Evolutionary conservation across 1,140 invertebrate genomes (phyloP), one percentile per base, ranked within the genome.

Genomic region (Phthorimaea operculella): DNA sequence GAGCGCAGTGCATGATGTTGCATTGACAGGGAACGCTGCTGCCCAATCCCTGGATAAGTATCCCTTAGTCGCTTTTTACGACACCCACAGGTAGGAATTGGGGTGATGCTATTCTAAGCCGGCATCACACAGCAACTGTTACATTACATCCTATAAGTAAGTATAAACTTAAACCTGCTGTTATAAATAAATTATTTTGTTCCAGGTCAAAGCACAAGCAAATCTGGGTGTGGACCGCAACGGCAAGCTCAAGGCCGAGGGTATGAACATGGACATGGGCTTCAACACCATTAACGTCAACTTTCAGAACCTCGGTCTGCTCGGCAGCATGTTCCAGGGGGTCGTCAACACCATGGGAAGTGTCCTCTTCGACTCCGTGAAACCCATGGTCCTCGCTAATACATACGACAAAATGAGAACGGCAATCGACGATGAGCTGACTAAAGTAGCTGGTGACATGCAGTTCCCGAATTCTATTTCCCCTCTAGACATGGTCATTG

Each of bases 381-480:
- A 95, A 70, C 94, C 94, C 0, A 93, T 92, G 55, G 90, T 95
- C 62, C 79, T 95, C 5, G 89, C 88, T 59, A 90, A 94, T 77
- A 91, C 93, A 0, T 93, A 95, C 66, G 89, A 87, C 1, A 90
- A 89, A 72, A 78, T 90, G 0, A 87, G 90, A 60, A 74, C 82
- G 28, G 92, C 92, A 77, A 85, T 94, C 16, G 88, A 91, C 62
- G 64, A 81, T 10, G 87, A 92, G 52, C 87, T 93, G 52, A 90
- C 90, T 57, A 87, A 91, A 62, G 72, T 93, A 9, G 88, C 91
- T 5, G 88, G 87, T 0, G 88, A 89, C 42, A 89, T 92, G 66
- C 90, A 89, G 45, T 92, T 95, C 66, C 93, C 93, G 0, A 95
- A 95, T 76, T 95, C 94, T 0, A 93, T 95, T 62, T 91, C 92